Evolutionary conservation across 2,797 vertebrate species (phyloP).

Genomic region (Spondyliosoma cantharus): DNA sequence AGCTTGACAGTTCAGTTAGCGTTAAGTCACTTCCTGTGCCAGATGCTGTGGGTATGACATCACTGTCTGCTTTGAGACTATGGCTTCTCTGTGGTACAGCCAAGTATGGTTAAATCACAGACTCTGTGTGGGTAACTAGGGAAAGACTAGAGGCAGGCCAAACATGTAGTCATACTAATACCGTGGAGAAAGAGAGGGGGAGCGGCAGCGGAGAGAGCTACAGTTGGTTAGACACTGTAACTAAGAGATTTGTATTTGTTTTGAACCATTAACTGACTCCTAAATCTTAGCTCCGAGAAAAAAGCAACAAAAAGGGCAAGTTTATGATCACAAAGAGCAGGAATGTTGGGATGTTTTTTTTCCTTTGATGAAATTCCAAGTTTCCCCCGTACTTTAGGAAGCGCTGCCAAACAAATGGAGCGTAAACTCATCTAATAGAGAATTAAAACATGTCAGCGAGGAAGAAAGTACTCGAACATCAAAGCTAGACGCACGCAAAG

Average conservation of each 20-base stretch:
- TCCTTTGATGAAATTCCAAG: slow-evolving; percentile 62
- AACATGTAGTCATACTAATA: slow-evolving; percentile 80
- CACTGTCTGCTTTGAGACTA: slow-evolving; percentile 78
- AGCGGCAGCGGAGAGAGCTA: slow-evolving; percentile 43
- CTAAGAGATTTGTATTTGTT: slow-evolving; percentile 78
- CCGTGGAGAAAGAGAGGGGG: slow-evolving; percentile 65
- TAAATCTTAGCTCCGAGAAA: slow-evolving; percentile 57
- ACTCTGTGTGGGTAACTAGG: slow-evolving; percentile 76
- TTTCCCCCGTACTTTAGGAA: slow-evolving; percentile 62
- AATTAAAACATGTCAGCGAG: slow-evolving; percentile 66
- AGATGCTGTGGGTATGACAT: slow-evolving; percentile 74
- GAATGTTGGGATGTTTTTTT: slow-evolving; percentile 42
- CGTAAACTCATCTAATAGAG: slow-evolving; percentile 59
- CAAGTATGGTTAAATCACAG: slow-evolving; percentile 79
- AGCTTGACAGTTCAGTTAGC: slow-evolving; percentile 49
- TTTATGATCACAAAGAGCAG: slow-evolving; percentile 41
- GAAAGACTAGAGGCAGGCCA: slow-evolving; percentile 77
- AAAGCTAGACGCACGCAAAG: slow-evolving; percentile 61
- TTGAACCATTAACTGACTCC: slow-evolving; percentile 61
- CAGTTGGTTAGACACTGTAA: slow-evolving; percentile 72
- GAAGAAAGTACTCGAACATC: slow-evolving; percentile 76
- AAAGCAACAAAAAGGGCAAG: slow-evolving; percentile 35
- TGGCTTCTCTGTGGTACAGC: slow-evolving; percentile 77
- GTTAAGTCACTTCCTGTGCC: slow-evolving; percentile 78
- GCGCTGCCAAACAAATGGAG: slow-evolving; percentile 57